A percentile compares a stretch with the other conserved stretches of the same genome.
phyloP scores from a whole-genome alignment of 2,888 invertebrate genomes.

The Coenonympha glycerion region DNA sequence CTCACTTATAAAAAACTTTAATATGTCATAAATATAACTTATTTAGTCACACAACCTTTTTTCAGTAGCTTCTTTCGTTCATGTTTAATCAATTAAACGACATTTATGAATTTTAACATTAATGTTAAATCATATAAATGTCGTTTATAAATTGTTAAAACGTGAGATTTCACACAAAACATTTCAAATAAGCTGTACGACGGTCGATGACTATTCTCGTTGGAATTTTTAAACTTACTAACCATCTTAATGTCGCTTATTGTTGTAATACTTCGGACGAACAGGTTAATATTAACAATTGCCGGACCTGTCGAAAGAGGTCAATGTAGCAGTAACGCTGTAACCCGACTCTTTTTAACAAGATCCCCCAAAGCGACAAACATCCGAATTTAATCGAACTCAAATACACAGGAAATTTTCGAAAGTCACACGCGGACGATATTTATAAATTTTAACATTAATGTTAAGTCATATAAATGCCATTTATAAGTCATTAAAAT shows the following conservation, averaged over 20 bases:
- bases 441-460: slow-evolving; percentile 1
- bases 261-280: slow-evolving; percentile 97
- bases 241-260: slow-evolving; percentile 99
- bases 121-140: slow-evolving; percentile 11
- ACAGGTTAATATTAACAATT: slow-evolving; percentile 97
- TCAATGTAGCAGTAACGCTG: slow-evolving; percentile 27
- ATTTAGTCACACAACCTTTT: background rate
- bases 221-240: slow-evolving; percentile 74
- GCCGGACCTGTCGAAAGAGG: slow-evolving; percentile 86
- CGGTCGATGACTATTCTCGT: slow-evolving; percentile 21
- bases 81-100: slow-evolving; percentile 7
- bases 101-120: slow-evolving; percentile 7
- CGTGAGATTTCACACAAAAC: slow-evolving; percentile 30
- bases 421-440: slow-evolving; percentile 1
- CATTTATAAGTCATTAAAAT: slow-evolving; percentile 4
- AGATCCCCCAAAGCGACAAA: slow-evolving; percentile 1
- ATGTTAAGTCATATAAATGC: slow-evolving; percentile 9
- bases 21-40: background rate
- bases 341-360: background rate
- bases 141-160: background rate
- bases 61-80: background rate
- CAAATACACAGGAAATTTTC: background rate
- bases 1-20: slow-evolving; percentile 21
- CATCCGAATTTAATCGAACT: background rate
- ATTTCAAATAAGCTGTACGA: slow-evolving; percentile 26